A percentile compares a stretch with the other conserved stretches of the same genome.
phyloP scores from a whole-genome alignment of 2,797 vertebrate genomes.

The Chanos chanos region DNA sequence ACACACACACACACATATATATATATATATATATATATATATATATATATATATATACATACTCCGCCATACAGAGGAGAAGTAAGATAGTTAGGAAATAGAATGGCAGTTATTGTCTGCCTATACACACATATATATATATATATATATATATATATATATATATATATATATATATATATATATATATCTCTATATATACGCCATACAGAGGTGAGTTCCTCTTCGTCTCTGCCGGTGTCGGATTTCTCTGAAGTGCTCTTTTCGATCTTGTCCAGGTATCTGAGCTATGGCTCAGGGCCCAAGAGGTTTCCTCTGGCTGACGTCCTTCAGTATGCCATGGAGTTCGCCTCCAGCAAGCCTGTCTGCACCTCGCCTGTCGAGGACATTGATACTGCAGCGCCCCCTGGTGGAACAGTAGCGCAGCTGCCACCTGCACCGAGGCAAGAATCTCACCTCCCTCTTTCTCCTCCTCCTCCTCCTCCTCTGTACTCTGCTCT shows the following conservation, averaged over 20 bases:
- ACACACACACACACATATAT: too few relatives aligned
- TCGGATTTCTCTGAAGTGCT: slow-evolving; percentile 5
- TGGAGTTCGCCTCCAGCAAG: slow-evolving; percentile 98
- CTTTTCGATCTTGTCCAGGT: slow-evolving; percentile 67
- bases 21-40: too few relatives aligned
- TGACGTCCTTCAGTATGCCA: slow-evolving; percentile 95
- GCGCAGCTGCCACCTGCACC: slow-evolving; percentile 70
- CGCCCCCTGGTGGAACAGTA: slow-evolving; percentile 76
- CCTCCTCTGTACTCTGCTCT: neutral
- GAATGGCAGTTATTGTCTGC: too few relatives aligned
- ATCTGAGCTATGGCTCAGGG: slow-evolving; percentile 97
- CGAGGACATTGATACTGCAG: slow-evolving; percentile 86
- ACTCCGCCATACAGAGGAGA: too few relatives aligned
- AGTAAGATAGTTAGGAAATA: too few relatives aligned
- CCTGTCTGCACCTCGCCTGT: slow-evolving; percentile 93
- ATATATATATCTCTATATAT: too few relatives aligned
- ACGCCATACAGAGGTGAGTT: too few relatives aligned
- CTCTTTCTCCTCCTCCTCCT: neutral
- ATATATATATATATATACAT: too few relatives aligned
- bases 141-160: too few relatives aligned
- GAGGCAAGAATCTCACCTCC: slow-evolving; percentile 66
- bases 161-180: too few relatives aligned
- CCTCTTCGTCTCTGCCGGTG: neutral
- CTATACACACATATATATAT: too few relatives aligned
- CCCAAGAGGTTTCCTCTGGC: slow-evolving; percentile 97